Evolutionary conservation across 2,888 invertebrate species (phyloP).

Genomic region (Geotrupes spiniger): DNA sequence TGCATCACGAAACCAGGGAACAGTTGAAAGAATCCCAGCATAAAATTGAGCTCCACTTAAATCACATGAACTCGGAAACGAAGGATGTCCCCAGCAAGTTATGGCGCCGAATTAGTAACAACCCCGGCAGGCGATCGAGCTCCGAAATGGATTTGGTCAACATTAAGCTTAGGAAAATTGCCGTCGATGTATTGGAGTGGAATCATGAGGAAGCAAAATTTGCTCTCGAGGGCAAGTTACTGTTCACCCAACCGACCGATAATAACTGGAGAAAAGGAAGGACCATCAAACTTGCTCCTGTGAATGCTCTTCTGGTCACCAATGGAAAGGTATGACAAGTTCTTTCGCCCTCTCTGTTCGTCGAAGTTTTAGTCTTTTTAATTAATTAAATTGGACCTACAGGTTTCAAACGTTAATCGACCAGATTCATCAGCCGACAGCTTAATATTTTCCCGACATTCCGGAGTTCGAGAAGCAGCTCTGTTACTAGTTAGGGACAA

Average conservation of each 20-base stretch:
- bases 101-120: slow-evolving; percentile 85
- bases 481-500: slow-evolving; percentile 86
- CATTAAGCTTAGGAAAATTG: slow-evolving; percentile 88
- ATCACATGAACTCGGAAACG: slow-evolving; percentile 91
- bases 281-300: slow-evolving; percentile 82
- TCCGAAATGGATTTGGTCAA: slow-evolving; percentile 86
- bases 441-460: slow-evolving; percentile 63
- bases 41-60: slow-evolving; percentile 88
- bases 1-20: slow-evolving; percentile 77
- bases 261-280: slow-evolving; percentile 88
- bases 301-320: slow-evolving; percentile 87
- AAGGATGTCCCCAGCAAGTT: slow-evolving; percentile 88
- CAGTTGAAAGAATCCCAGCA: slow-evolving; percentile 84
- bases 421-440: slow-evolving; percentile 26
- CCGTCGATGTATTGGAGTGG: slow-evolving; percentile 92
- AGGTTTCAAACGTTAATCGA: slow-evolving; percentile 3
- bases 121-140: slow-evolving; percentile 68
- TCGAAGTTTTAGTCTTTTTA: too few species aligned
- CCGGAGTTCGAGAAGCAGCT: slow-evolving; percentile 82
- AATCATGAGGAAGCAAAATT: slow-evolving; percentile 90
- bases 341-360: too few species aligned
- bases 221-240: slow-evolving; percentile 83
- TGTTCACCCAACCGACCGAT: slow-evolving; percentile 87
- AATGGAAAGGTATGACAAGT: slow-evolving; percentile 88
- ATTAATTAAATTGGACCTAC: too few species aligned